Conservation (phyloP, 2,888 invertebrate species). For the Trachelus troglodyta region DNA sequence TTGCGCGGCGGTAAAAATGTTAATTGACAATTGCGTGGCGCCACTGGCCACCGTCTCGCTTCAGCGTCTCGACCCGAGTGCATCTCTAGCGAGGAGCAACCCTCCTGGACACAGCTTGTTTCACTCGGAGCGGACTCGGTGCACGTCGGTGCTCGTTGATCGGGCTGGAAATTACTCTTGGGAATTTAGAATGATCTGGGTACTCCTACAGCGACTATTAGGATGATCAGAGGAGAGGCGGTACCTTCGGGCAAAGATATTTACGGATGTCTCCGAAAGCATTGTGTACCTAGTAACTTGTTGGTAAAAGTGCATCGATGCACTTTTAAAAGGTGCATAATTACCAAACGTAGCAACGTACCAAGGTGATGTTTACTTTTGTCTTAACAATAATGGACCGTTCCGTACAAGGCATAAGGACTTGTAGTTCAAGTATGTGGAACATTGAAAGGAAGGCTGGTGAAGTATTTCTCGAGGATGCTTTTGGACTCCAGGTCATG, state of each 20-base stretch:
- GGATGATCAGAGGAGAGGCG: neutral
- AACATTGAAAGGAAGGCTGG: neutral
- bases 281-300: neutral
- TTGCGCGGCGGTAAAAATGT: conserved; percentile 61
- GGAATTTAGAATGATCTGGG: neutral
- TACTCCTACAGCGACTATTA: neutral
- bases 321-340: neutral
- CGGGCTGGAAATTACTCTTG: neutral
- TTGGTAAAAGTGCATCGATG: neutral
- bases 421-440: neutral
- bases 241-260: neutral
- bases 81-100: conserved; percentile 6
- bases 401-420: neutral
- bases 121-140: neutral
- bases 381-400: conserved; percentile 16
- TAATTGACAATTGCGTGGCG: conserved; percentile 65
- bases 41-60: conserved; percentile 48
- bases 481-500: neutral
- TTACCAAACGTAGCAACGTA: neutral
- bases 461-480: neutral
- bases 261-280: neutral
- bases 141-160: neutral
- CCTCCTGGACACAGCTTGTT: neutral
- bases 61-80: conserved; percentile 29
- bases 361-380: conserved; percentile 4